Evolutionary conservation across 1,140 invertebrate species (phyloP).

Genomic region (Musca vetustissima): DNA sequence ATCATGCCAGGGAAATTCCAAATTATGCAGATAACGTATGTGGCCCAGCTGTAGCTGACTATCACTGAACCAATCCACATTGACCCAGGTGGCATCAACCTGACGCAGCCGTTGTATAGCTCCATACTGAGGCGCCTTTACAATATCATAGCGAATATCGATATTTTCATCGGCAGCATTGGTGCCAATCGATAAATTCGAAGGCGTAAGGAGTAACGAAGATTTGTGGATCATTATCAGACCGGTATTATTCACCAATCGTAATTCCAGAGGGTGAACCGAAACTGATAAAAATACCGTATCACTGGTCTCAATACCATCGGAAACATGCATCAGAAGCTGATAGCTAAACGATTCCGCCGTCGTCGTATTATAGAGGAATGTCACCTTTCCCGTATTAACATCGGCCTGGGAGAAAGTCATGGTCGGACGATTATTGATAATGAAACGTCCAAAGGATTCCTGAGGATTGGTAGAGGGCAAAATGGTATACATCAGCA

Average conservation of each 20-base stretch:
- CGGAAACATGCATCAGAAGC: conserved; percentile 69
- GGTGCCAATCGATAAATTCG: conserved; percentile 84
- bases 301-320: conserved; percentile 77
- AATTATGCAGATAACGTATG: conserved; percentile 74
- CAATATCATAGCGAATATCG: conserved; percentile 74
- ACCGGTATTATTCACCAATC: conserved; percentile 80
- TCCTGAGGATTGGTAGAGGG: conserved; percentile 46
- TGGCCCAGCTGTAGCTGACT: conserved; percentile 73
- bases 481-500: conserved; percentile 63
- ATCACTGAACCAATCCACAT: conserved; percentile 78
- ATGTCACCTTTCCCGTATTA: conserved; percentile 60
- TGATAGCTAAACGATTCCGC: conserved; percentile 53
- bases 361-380: conserved; percentile 59
- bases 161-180: conserved; percentile 81
- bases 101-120: conserved; percentile 67
- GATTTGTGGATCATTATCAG: conserved; percentile 79
- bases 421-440: conserved; percentile 58
- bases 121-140: conserved; percentile 69
- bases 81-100: conserved; percentile 71
- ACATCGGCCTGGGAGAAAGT: conserved; percentile 68
- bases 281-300: conserved; percentile 72
- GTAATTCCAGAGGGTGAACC: conserved; percentile 76
- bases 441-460: conserved; percentile 61
- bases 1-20: conserved; percentile 72
- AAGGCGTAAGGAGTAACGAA: conserved; percentile 70